Base-by-base conservation (phyloP, 2,797 vertebrate species). In the Podarcis siculus region DNA sequence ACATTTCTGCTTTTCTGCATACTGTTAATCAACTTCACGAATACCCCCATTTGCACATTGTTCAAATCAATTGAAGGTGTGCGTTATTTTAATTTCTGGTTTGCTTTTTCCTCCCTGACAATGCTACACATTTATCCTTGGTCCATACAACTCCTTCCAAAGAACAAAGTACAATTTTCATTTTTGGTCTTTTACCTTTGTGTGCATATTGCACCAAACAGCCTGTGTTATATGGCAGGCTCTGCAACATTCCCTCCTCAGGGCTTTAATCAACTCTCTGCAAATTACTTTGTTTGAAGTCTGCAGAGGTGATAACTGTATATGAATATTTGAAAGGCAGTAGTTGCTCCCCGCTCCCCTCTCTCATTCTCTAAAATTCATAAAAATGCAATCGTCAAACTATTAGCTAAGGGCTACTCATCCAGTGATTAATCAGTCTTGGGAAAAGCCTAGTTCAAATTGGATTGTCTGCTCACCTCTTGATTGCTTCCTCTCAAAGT, bases 271-370 rank as follows among this genome's bases (percentile, higher is more conserved):
- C 86, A 87, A 64, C 45, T 61, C 30, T 79, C 49, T 85, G 3
- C 71, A 87, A 87, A 87, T 81, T 82, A 23, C 76, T 89, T 81
- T 82, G 27, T 86, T 90, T 71, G 83, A 87, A 80, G 73, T 87
- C 32, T 79, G 35, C 35, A 86, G 66, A 64, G 49, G 45, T 77
- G 72, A 71, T 71, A 85, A 90, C 5, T 3, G 5, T 45, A 35
- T 69, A 76, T 85, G 64, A 78, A 82, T 87, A 71, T 42, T 71
- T 82, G n/a, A 85, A 85, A 45, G 79, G 64, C 27, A 85, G 42
- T 30, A 80, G n/a, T 58, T 45, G 55, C 15, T 19, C 13, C 45
- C 61, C 10, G 3, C 12, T 2, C 27, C 86, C n/a, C 32, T 37
- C 72, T 73, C 10, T 32, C 71, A 64, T 67, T 49, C 8, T 66